These are phyloP conservation scores for Phalacrocorax pelagicus DNA, from an alignment of 2,113 vertebrate species.

Conservation along the genomic window DNA sequence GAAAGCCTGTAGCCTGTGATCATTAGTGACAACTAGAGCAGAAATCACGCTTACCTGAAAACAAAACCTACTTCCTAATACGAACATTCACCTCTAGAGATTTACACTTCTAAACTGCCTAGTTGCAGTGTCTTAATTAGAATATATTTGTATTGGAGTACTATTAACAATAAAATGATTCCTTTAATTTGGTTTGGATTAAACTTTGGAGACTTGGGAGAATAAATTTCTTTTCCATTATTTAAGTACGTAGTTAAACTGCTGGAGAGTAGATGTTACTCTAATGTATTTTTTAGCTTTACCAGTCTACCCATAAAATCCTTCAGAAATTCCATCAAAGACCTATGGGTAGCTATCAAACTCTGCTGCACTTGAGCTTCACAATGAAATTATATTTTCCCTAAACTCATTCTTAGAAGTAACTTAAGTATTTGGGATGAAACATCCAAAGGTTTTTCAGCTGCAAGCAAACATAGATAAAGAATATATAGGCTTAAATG, in stretches of 20 bases:
- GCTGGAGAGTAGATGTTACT: not conserved
- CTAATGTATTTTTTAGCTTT: not conserved
- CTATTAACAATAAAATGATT: constrained; percentile 38
- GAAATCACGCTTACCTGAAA: not conserved
- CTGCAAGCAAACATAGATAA: not conserved
- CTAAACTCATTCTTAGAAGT: not conserved
- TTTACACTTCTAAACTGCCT: not conserved
- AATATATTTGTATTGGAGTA: constrained; percentile 1
- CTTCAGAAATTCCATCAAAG: not conserved
- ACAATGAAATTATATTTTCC: not conserved
- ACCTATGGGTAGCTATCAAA: not conserved
- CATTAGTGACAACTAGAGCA: not conserved
- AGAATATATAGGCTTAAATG: not conserved
- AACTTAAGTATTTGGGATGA: not conserved
- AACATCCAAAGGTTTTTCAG: not conserved
- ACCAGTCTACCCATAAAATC: not conserved
- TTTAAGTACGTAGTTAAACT: not conserved
- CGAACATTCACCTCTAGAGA: not conserved
- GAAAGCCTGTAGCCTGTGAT: constrained; percentile 1
- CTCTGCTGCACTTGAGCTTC: not conserved
- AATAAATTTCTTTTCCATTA: not conserved
- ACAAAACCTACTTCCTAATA: not conserved
- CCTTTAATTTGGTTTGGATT: constrained; percentile 10
- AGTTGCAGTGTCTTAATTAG: not conserved
- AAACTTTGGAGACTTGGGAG: not conserved